Conservation (phyloP, 1,140 invertebrate species). For the Macrobrachium nipponense region DNA sequence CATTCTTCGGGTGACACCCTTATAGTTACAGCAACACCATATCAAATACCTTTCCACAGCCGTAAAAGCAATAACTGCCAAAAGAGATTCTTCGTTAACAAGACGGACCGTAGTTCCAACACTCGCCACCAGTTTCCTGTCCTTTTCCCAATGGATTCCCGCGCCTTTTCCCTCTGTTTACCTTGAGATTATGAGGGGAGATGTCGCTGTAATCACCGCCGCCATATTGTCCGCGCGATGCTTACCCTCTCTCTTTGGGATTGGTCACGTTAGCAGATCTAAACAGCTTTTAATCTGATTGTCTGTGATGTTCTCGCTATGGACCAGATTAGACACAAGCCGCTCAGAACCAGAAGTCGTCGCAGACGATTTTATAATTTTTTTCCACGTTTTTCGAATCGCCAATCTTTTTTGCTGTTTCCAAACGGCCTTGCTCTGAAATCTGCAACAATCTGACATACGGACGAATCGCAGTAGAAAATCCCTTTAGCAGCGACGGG, state of each 20-base stretch:
- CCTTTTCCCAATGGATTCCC: constrained; percentile 14
- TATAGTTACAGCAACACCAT: background rate
- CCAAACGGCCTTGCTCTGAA: too few relatives aligned
- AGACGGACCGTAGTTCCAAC: constrained; percentile 15
- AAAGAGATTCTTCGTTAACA: constrained; percentile 23
- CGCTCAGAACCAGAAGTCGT: too few relatives aligned
- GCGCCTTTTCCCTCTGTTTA: constrained; percentile 56
- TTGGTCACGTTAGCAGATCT: constrained; percentile 44
- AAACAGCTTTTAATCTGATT: constrained; percentile 35
- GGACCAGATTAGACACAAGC: too few relatives aligned
- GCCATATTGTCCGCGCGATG: constrained; percentile 58
- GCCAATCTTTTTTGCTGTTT: too few relatives aligned
- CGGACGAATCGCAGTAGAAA: background rate
- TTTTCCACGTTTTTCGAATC: too few relatives aligned
- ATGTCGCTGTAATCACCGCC: constrained; percentile 57
- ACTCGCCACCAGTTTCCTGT: constrained; percentile 27
- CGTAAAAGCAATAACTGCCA: constrained; percentile 29
- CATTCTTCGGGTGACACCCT: constrained; percentile 9
- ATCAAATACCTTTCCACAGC: background rate
- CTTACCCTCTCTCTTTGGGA: constrained; percentile 50
- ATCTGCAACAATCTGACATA: constrained; percentile 16
- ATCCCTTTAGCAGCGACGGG: constrained; percentile 25
- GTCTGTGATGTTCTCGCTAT: background rate
- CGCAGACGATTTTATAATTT: too few relatives aligned
- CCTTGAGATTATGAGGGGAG: constrained; percentile 62